Conservation (phyloP, 2,113 vertebrate genomes). For the Cyprinus carpio region DNA sequence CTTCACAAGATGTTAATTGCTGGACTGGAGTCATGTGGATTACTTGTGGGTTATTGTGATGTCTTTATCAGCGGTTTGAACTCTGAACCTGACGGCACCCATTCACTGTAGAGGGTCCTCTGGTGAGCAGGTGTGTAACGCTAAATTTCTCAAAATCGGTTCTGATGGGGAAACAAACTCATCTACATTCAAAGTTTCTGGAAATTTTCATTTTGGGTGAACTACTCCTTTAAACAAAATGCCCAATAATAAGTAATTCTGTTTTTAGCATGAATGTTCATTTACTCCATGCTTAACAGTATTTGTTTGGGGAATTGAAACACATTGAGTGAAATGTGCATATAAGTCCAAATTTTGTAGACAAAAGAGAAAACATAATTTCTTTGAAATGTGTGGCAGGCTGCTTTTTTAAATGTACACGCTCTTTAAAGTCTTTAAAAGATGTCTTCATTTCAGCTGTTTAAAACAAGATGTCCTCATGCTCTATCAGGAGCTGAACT, state of each 20-base stretch:
- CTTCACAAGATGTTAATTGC: neutral
- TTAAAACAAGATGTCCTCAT: conserved; percentile 96
- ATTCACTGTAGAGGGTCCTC: neutral
- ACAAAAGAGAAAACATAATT: neutral
- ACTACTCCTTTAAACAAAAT: neutral
- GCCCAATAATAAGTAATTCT: neutral
- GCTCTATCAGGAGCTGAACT: conserved; percentile 94
- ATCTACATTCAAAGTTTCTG: no score
- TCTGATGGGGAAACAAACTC: no score
- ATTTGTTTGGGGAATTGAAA: neutral
- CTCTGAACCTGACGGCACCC: neutral
- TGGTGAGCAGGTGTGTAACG: neutral
- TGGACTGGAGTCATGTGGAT: neutral
- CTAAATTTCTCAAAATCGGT: neutral
- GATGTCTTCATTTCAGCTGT: conserved; percentile 47
- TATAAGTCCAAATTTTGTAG: neutral
- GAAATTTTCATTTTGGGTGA: neutral
- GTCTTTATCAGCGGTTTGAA: neutral
- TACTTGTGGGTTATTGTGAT: neutral
- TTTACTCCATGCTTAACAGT: neutral
- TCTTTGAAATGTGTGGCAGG: neutral
- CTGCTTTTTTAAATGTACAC: neutral
- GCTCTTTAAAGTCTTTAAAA: neutral
- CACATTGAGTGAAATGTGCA: conserved; percentile 22
- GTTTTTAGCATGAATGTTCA: neutral